A percentile compares a stretch with the other conserved stretches of the same genome.
These are phyloP conservation scores for Chionodraco myersi DNA, from an alignment of 2,113 vertebrate species.

Conservation along the genomic window DNA sequence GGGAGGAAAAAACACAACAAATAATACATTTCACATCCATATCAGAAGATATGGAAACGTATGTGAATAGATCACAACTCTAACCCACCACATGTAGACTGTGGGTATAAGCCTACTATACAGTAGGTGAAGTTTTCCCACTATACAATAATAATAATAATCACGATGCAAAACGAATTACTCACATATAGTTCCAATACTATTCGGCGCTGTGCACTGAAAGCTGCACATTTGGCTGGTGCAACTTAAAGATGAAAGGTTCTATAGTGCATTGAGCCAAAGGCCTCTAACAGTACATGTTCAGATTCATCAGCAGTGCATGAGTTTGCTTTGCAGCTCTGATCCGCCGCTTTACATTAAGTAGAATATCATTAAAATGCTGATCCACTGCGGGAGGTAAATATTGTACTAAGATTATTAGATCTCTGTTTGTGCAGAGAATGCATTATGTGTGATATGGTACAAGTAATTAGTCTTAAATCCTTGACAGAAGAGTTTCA, in stretches of 20 bases:
- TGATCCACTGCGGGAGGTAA: neutral
- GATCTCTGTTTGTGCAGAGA: too few species aligned
- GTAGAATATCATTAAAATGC: neutral
- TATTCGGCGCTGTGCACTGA: neutral
- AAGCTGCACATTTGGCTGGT: neutral
- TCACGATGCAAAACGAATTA: neutral
- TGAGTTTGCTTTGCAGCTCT: slow-evolving; percentile 1
- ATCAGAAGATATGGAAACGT: neutral
- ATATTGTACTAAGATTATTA: neutral
- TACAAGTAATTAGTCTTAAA: too few species aligned
- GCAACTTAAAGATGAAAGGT: slow-evolving; percentile 21
- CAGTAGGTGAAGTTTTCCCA: too few species aligned
- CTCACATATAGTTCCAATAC: neutral
- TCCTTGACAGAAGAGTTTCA: too few species aligned
- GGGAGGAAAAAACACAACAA: neutral
- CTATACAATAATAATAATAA: too few species aligned
- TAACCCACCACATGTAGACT: too few species aligned
- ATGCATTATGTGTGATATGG: neutral
- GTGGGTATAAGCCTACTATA: too few species aligned
- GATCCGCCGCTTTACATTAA: slow-evolving; percentile 7
- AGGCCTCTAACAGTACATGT: neutral
- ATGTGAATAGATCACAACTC: too few species aligned
- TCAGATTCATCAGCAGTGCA: slow-evolving; percentile 1
- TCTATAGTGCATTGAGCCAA: neutral
- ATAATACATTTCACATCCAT: neutral